These are phyloP conservation scores for Lichenostomus cassidix DNA, from an alignment of 2,113 vertebrate species.

Conservation along the genomic window DNA sequence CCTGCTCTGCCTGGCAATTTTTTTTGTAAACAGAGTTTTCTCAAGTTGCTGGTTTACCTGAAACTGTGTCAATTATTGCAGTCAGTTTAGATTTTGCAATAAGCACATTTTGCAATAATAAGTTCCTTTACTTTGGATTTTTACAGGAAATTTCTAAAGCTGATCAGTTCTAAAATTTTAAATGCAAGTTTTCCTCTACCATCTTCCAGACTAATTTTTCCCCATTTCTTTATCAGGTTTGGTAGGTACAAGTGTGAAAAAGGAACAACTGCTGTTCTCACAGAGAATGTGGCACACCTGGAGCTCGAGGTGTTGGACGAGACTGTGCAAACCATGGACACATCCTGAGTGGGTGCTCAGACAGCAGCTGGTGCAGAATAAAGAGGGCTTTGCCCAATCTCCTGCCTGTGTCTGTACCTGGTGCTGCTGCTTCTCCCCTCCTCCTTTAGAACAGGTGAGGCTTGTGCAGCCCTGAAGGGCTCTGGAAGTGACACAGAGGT, in stretches of 20 bases:
- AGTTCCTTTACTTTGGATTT: neutral
- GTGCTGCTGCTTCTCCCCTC: neutral
- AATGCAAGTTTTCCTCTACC: neutral
- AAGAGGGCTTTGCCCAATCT: neutral
- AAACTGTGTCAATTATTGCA: too few relatives aligned
- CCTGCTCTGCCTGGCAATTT: neutral
- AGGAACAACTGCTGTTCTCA: slow-evolving; percentile 78
- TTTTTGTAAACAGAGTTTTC: neutral
- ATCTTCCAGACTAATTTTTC: neutral
- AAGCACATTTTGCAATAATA: too few relatives aligned
- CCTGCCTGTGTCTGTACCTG: neutral
- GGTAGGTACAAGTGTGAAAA: slow-evolving; percentile 80
- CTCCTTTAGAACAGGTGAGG: neutral
- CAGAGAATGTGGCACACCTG: slow-evolving; percentile 69
- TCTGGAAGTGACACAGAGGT: neutral
- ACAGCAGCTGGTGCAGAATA: neutral
- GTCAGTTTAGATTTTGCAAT: neutral
- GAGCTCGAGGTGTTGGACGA: slow-evolving; percentile 80
- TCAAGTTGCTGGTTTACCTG: neutral
- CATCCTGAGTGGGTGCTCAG: slow-evolving; percentile 59
- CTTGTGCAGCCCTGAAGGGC: neutral
- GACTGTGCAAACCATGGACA: slow-evolving; percentile 81
- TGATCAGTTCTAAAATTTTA: neutral
- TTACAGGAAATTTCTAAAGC: neutral
- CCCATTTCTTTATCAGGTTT: slow-evolving; percentile 49